A percentile compares a stretch with the other conserved stretches of the same genome.
phyloP scores from a whole-genome alignment of 2,113 vertebrate species.

The Apteryx owenii region DNA sequence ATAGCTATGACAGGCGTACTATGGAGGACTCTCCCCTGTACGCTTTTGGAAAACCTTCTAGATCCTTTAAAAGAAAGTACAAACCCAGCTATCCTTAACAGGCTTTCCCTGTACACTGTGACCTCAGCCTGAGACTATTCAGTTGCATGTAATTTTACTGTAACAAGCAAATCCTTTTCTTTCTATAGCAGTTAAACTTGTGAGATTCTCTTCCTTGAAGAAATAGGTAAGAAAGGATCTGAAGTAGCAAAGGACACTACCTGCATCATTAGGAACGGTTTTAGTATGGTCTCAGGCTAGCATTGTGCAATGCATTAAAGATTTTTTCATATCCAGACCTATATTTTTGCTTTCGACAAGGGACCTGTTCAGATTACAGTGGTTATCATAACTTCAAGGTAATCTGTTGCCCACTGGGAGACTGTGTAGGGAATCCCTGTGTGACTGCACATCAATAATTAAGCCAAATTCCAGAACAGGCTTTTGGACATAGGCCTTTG shows the following conservation, averaged over 20 bases:
- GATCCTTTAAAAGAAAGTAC: neutral
- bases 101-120: neutral
- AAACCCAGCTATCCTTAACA: neutral
- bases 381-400: constrained; percentile 21
- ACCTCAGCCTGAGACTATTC: neutral
- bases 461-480: neutral
- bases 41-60: neutral
- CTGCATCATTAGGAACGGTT: constrained; percentile 9
- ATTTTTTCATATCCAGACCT: neutral
- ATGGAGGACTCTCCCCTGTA: neutral
- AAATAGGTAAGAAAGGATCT: neutral
- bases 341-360: neutral
- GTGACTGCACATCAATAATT: constrained; percentile 50
- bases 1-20: neutral
- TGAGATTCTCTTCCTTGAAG: neutral
- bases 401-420: neutral
- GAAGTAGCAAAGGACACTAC: neutral
- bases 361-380: constrained; percentile 6
- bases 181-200: neutral
- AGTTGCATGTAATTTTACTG: neutral
- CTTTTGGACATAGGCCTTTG: constrained; percentile 11
- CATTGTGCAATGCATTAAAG: neutral
- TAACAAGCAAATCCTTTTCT: neutral
- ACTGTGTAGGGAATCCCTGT: neutral
- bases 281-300: neutral